phyloP scores from a whole-genome alignment of 2,888 invertebrate genomes.

The Rotaria sp. region DNA sequence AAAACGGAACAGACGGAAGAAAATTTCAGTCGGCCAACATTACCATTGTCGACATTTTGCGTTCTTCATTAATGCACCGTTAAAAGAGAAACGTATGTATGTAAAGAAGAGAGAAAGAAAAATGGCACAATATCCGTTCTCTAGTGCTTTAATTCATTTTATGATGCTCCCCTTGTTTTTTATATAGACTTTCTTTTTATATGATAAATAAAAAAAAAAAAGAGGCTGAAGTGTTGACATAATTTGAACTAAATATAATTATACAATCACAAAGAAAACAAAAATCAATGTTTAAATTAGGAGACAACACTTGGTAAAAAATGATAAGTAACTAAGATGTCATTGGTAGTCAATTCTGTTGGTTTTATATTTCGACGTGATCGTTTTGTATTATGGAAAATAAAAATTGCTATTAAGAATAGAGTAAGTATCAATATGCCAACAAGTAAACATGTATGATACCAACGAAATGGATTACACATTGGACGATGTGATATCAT shows the following conservation, averaged over 20 bases:
- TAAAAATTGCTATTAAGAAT: background rate
- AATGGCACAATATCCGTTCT: background rate
- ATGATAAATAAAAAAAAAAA: background rate
- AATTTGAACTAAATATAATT: background rate
- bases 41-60: conserved; percentile 15
- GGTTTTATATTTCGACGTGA: conserved; percentile 22
- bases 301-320: conserved; percentile 13
- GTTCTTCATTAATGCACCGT: background rate
- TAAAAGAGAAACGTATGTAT: background rate
- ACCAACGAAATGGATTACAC: background rate
- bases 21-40: background rate
- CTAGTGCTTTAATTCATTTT: background rate
- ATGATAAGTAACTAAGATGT: background rate
- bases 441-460: conserved; percentile 17
- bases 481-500: background rate
- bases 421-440: background rate
- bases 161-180: background rate
- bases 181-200: background rate
- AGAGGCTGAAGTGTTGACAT: background rate
- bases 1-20: conserved; percentile 5
- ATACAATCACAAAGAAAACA: background rate
- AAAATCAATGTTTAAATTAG: background rate
- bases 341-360: background rate
- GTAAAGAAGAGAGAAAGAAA: background rate
- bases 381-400: conserved; percentile 1